Base-by-base conservation (phyloP, 2,888 invertebrate species). In the Aleiodes alternator region DNA sequence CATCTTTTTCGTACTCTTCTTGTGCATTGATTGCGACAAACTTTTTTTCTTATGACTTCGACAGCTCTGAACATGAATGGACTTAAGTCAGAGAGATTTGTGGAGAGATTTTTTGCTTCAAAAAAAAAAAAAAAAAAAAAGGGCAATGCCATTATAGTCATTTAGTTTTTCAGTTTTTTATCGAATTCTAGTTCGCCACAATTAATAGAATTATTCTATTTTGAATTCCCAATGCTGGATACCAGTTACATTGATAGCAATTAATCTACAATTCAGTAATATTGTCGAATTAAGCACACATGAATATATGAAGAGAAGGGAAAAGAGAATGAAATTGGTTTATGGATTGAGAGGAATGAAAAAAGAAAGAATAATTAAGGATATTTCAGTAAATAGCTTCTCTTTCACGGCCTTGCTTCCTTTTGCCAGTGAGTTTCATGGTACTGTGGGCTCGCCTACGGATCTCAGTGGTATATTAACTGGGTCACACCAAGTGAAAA, bases 401-500 rank as follows among this genome's bases (percentile, higher is more conserved):
- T 64, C 64, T 64, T 64, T 64, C 64, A 64, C 64, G 64, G 64
- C 64, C 64, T 64, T 64, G 64, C 64, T 64, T 64, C 64, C 43
- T 64, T 64, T 64, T 64, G 64, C 64, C 64, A 48, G 48, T 64
- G 64, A 23, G 23, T 64, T 64, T 64, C 64, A 64, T 64, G 64
- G 64, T 64, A 48, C 43, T 64, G 64, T 64, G 43, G 64, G 23
- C 64, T 64, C 64, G 64, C 64, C 64, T 64, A 64, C 64, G 64
- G 64, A 64, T 64, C 64, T 64, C 64, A 43, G 64, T 64, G 64
- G 64, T 48, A 51, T 16, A 56, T 66, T 55, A 76, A 87, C 87
- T 88, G 81, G 89, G 89, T 88, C 88, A 84, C 73, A 81, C 84
- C 87, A 89, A 89, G 89, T 89, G 89, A 89, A 89, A 89, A 88